A percentile compares a stretch with the other conserved stretches of the same genome.
These are phyloP conservation scores for Grapholita molesta DNA, from an alignment of 1,140 invertebrate species.

Conservation along the genomic window DNA sequence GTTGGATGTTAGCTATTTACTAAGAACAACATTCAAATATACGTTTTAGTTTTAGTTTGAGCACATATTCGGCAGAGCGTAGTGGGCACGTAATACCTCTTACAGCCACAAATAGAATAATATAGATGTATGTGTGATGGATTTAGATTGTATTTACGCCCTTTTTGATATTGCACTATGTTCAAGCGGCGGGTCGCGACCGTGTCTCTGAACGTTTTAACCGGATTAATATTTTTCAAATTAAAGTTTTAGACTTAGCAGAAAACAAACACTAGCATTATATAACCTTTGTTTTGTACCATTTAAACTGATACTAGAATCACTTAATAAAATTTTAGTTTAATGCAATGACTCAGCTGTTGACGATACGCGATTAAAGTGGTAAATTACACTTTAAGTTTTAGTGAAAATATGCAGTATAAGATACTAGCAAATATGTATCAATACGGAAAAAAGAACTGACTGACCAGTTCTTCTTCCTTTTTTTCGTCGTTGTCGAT, in stretches of 20 bases:
- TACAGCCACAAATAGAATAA: background rate
- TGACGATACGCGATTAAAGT: no score
- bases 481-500: no score
- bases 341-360: no score
- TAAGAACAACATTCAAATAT: background rate
- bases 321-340: no score
- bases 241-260: background rate
- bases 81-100: background rate
- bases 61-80: background rate
- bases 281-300: background rate
- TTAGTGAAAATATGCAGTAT: no score
- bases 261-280: background rate
- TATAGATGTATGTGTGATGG: background rate
- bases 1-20: conserved; percentile 1
- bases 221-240: conserved; percentile 14
- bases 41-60: conserved; percentile 4
- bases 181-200: background rate
- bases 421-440: no score
- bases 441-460: no score
- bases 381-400: no score
- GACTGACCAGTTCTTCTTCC: no score
- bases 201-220: conserved; percentile 2
- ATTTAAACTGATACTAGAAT: background rate
- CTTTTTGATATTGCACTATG: background rate
- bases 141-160: background rate